Conservation (phyloP, 2,113 vertebrate species). For the Xenopus laevis region DNA sequence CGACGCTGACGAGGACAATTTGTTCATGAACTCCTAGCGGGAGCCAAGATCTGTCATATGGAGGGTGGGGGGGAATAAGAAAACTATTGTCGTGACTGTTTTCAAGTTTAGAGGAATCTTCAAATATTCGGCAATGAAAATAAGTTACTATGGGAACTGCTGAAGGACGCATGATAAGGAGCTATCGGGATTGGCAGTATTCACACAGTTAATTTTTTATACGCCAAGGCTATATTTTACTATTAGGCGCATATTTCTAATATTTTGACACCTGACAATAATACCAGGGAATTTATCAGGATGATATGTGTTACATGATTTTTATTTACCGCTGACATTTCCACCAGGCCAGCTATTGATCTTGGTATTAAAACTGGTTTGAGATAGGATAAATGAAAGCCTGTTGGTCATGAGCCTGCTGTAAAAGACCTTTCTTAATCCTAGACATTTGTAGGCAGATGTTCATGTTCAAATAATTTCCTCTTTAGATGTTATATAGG, state of each 20-base stretch:
- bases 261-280: slow-evolving; percentile 3
- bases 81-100: not conserved
- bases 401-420: not conserved
- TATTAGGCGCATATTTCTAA: not conserved
- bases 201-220: not conserved
- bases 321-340: not conserved
- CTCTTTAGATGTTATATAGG: too few relatives aligned
- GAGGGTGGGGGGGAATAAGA: not conserved
- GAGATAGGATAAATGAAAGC: not conserved
- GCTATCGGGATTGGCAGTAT: too few relatives aligned
- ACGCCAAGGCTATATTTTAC: not conserved
- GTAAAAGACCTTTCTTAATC: not conserved
- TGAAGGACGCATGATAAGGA: not conserved
- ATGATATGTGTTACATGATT: not conserved
- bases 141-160: slow-evolving; percentile 6
- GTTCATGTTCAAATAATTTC: too few relatives aligned
- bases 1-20: too few relatives aligned
- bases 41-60: not conserved
- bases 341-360: not conserved
- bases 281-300: not conserved
- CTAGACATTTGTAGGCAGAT: too few relatives aligned
- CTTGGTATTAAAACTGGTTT: not conserved
- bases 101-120: not conserved
- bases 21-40: too few relatives aligned
- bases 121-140: not conserved